Evolutionary conservation across 2,888 invertebrate species (phyloP), one percentile per base, ranked within the genome.

Genomic region (Zygaena filipendulae): DNA sequence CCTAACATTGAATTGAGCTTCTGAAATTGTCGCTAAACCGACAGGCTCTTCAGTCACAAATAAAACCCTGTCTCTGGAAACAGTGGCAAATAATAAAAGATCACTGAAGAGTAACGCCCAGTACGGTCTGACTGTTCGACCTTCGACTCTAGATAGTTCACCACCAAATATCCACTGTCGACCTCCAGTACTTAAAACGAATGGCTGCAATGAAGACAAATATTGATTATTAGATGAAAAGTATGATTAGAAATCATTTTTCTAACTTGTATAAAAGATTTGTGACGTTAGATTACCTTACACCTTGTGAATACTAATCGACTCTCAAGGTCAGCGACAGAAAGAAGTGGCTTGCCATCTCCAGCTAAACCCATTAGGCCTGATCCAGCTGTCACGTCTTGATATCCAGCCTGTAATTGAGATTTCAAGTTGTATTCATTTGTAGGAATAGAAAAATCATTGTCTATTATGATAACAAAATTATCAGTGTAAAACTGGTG

Each of bases 131-230:
- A 91, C 83, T 2, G 89, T 86, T 23, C 92, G 82, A 1, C 92
- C 92, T 69, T 93, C 93, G 2, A 92, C 89, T 38, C 91, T 83
- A 7, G 89, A 88, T 13, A 94, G 68, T 47, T 93, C 92, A 0
- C 93, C 92, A 3, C 92, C 93, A 47, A 93, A 93, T 32, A 94
- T 90, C 93, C 93, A 93, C 62, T 92, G 92, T 27, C 93, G 83
- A 13, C 92, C 92, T 27, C 90, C 87, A 46, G 90, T 87, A 50
- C 88, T 90, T 59, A 94, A 72, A 28, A 90, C 87, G 61, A 94
- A 94, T 28, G 93, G 92, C 84, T 87, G 59, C 6, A 70, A 72
- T 8, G 30, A n/a, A n/a, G n/a, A n/a, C n/a, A n/a, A n/a, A n/a
- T n/a, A n/a, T 16, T 16, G 16, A 16, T 16, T 16, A 7, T 6